Evolutionary conservation across 1,140 invertebrate genomes (phyloP).

Genomic region (Octopus sinensis): DNA sequence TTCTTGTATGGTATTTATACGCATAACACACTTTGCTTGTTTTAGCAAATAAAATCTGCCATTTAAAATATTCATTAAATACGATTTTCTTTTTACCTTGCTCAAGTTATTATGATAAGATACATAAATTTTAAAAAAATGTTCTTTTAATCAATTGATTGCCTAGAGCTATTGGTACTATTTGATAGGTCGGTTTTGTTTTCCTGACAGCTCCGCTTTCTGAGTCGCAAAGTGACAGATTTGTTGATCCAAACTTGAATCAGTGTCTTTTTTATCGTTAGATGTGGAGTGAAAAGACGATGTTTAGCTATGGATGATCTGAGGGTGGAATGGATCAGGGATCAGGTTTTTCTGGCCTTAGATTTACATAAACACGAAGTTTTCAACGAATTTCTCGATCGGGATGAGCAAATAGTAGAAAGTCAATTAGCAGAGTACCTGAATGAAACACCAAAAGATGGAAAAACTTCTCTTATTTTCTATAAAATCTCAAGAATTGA

Average conservation of each 20-base stretch:
- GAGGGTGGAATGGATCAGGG: conserved; percentile 55
- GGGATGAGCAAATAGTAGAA: conserved; percentile 55
- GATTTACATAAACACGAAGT: conserved; percentile 49
- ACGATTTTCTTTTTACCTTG: too few species aligned
- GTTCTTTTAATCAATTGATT: background rate
- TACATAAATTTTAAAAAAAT: background rate
- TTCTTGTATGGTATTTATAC: too few species aligned
- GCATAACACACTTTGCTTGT: too few species aligned
- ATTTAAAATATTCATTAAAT: too few species aligned
- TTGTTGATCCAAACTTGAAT: background rate
- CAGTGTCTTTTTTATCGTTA: too few species aligned
- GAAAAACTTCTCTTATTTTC: conserved; percentile 53
- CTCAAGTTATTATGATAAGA: background rate
- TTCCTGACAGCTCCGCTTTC: background rate
- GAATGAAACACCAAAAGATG: conserved; percentile 57
- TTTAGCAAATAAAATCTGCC: too few species aligned
- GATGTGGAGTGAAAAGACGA: background rate
- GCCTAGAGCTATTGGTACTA: conserved; percentile 7
- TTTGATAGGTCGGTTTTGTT: conserved; percentile 16
- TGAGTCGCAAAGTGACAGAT: background rate
- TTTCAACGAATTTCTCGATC: conserved; percentile 56
- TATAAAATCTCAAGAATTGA: conserved; percentile 55
- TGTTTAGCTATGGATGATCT: conserved; percentile 55
- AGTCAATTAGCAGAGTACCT: conserved; percentile 53
- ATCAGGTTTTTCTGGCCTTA: conserved; percentile 49